Conservation (phyloP, 2,888 invertebrate species). For the Pecten maximus region DNA sequence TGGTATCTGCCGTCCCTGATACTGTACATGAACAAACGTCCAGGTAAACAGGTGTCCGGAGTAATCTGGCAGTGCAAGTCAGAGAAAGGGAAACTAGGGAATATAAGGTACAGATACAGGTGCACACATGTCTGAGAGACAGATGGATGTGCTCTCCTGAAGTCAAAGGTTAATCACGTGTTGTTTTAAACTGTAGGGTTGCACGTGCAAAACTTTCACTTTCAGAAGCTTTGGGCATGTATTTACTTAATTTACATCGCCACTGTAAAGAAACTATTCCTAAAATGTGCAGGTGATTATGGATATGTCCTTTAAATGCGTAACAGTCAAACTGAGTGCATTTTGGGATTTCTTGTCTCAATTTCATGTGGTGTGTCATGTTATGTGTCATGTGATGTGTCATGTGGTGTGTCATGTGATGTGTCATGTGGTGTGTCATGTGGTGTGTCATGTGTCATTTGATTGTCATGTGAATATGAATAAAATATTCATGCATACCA, state of each 20-base stretch:
- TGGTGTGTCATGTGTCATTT: no score
- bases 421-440: no score
- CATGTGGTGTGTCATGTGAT: no score
- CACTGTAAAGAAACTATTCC: neutral
- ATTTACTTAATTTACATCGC: neutral
- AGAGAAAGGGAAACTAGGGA: neutral
- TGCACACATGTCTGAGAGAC: neutral
- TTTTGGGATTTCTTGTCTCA: no score
- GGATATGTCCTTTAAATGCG: neutral
- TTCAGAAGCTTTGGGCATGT: neutral
- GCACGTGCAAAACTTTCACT: slow-evolving; percentile 14
- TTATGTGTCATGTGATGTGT: no score
- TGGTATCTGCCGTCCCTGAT: neutral
- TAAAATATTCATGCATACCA: no score
- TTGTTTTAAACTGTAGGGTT: neutral
- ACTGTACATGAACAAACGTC: neutral
- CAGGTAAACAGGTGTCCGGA: slow-evolving; percentile 1
- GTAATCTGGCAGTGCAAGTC: neutral
- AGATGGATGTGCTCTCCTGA: neutral
- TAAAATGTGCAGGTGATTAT: neutral
- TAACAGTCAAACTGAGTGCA: neutral
- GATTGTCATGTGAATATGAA: no score
- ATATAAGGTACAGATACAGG: neutral
- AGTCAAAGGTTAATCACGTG: neutral
- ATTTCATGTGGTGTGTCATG: no score